phyloP scores from a whole-genome alignment of 2,888 invertebrate species.

The Calameuta pallipes region DNA sequence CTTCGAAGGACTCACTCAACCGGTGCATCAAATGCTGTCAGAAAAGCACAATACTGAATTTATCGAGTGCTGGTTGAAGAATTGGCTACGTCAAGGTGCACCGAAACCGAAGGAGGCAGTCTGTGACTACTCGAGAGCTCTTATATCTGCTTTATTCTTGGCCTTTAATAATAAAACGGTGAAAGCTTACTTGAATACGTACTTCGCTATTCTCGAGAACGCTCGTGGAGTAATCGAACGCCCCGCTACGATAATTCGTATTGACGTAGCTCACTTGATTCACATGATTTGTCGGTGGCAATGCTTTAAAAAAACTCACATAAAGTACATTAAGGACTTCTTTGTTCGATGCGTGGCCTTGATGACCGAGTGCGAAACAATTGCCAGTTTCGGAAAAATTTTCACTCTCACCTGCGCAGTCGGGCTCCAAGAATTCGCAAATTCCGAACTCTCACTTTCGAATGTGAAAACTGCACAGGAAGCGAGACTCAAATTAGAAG shows the following conservation, averaged over 20 bases:
- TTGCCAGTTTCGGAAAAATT: background rate
- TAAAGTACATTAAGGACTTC: constrained; percentile 22
- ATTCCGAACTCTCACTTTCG: background rate
- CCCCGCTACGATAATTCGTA: constrained; percentile 22
- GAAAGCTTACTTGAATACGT: constrained; percentile 14
- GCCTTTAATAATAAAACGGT: constrained; percentile 23
- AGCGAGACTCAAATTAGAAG: constrained; percentile 17
- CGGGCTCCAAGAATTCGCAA: constrained; percentile 9
- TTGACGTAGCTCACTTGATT: constrained; percentile 31
- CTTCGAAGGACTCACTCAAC: constrained; percentile 12
- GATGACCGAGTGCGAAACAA: constrained; percentile 7
- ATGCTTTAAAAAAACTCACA: constrained; percentile 17
- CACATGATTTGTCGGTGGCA: constrained; percentile 23
- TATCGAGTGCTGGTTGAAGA: constrained; percentile 15
- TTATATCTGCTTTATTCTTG: constrained; percentile 16
- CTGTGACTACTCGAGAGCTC: constrained; percentile 20
- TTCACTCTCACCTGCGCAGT: constrained; percentile 12
- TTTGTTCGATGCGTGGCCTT: constrained; percentile 25
- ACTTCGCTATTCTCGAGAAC: constrained; percentile 1
- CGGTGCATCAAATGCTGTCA: constrained; percentile 19
- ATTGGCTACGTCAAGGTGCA: constrained; percentile 15
- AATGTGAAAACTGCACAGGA: background rate
- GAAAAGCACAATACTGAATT: constrained; percentile 17
- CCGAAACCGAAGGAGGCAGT: constrained; percentile 14
- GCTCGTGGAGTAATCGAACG: background rate